A percentile compares a stretch with the other conserved stretches of the same genome.
phyloP scores from a whole-genome alignment of 2,113 vertebrate species.

The Rhabdomys dilectus region DNA sequence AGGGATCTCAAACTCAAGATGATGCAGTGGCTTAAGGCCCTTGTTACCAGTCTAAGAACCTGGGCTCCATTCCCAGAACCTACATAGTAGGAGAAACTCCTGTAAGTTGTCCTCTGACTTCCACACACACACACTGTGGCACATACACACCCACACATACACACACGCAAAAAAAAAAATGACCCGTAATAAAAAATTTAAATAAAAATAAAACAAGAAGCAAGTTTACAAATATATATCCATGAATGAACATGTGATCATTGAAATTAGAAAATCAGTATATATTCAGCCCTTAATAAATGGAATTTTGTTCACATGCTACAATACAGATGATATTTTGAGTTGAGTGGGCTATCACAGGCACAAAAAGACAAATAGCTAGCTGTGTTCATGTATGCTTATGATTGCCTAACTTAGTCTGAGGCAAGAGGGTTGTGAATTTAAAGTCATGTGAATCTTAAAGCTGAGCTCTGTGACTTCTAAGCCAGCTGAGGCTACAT shows the following conservation, averaged over 20 bases:
- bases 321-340: neutral
- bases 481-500: neutral
- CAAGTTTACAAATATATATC: neutral
- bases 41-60: neutral
- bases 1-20: neutral
- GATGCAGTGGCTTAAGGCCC: neutral
- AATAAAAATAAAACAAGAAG: slow-evolving; percentile 1
- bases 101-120: neutral
- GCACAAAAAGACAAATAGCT: neutral
- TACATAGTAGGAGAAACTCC: neutral
- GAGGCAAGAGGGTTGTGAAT: neutral
- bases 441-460: neutral
- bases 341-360: neutral
- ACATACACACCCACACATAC: neutral
- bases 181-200: neutral
- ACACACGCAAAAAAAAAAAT: neutral
- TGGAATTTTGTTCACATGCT: neutral
- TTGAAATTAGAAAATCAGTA: neutral
- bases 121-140: neutral
- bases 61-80: neutral
- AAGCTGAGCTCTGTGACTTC: neutral
- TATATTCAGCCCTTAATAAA: neutral
- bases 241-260: neutral
- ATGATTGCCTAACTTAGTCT: neutral
- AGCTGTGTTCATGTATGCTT: neutral